A percentile compares a stretch with the other conserved stretches of the same genome.
Evolutionary conservation across 2,797 vertebrate genomes (phyloP).

Genomic region (Pygocentrus nattereri): DNA sequence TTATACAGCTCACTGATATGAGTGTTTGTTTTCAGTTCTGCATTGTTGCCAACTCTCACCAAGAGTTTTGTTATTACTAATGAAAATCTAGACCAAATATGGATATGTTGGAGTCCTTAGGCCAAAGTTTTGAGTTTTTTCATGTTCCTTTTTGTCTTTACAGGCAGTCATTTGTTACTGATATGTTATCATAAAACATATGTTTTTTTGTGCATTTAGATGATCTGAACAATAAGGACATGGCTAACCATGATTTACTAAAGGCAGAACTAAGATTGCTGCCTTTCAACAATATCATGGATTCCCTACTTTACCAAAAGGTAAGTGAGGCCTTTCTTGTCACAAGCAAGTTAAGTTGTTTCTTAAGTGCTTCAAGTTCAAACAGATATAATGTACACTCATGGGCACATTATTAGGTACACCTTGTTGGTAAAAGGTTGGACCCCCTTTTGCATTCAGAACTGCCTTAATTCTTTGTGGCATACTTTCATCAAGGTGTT

Average conservation of each 20-base stretch:
- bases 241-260: constrained; percentile 61
- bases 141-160: neutral
- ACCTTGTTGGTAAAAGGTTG: too few species aligned
- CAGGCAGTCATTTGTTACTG: neutral
- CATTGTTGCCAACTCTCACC: constrained; percentile 39
- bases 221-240: constrained; percentile 68
- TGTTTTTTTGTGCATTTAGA: constrained; percentile 64
- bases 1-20: neutral
- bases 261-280: constrained; percentile 63
- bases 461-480: too few species aligned
- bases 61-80: constrained; percentile 17
- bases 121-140: constrained; percentile 2
- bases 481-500: too few species aligned
- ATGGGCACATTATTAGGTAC: too few species aligned
- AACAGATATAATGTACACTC: too few species aligned
- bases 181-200: neutral
- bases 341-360: too few species aligned
- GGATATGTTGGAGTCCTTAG: neutral
- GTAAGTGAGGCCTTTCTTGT: constrained; percentile 59
- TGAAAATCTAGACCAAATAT: constrained; percentile 52
- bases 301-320: constrained; percentile 64
- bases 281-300: constrained; percentile 66
- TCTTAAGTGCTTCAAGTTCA: too few species aligned
- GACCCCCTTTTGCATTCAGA: too few species aligned
- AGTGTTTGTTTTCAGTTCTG: constrained; percentile 40